A percentile compares a stretch with the other conserved stretches of the same genome.
Evolutionary conservation across 2,797 vertebrate genomes (phyloP).

Genomic region (Smutsia temminckii): DNA sequence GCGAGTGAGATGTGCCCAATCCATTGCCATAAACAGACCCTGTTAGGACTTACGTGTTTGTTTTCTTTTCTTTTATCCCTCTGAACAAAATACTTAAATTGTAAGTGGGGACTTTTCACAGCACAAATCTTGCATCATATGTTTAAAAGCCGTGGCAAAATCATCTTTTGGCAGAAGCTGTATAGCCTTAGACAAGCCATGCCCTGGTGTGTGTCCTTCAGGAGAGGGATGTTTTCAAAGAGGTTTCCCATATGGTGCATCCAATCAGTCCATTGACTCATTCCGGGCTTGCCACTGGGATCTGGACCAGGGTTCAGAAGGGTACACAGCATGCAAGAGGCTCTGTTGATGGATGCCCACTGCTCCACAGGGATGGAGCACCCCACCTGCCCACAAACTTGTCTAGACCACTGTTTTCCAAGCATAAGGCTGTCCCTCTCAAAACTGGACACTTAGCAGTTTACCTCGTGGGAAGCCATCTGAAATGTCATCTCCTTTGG

Average conservation of each 20-base stretch:
- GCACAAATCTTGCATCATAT: slow-evolving; percentile 71
- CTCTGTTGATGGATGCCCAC: background rate
- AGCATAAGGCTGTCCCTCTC: background rate
- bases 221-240: slow-evolving; percentile 50
- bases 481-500: background rate
- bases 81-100: slow-evolving; percentile 73
- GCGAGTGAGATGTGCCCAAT: slow-evolving; percentile 7
- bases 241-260: slow-evolving; percentile 66
- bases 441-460: background rate
- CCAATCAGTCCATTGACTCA: slow-evolving; percentile 50
- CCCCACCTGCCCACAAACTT: background rate
- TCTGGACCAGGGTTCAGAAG: slow-evolving; percentile 50
- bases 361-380: background rate
- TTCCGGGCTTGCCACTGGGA: slow-evolving; percentile 64
- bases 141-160: slow-evolving; percentile 77
- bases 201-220: background rate
- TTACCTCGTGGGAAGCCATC: background rate
- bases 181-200: slow-evolving; percentile 34
- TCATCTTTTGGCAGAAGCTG: slow-evolving; percentile 49
- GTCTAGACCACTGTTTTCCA: background rate
- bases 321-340: background rate
- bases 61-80: slow-evolving; percentile 79
- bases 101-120: slow-evolving; percentile 75
- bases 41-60: slow-evolving; percentile 58
- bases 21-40: slow-evolving; percentile 68